Conservation (phyloP, 2,797 vertebrate genomes). For the Chlorospingus flavigularis region DNA sequence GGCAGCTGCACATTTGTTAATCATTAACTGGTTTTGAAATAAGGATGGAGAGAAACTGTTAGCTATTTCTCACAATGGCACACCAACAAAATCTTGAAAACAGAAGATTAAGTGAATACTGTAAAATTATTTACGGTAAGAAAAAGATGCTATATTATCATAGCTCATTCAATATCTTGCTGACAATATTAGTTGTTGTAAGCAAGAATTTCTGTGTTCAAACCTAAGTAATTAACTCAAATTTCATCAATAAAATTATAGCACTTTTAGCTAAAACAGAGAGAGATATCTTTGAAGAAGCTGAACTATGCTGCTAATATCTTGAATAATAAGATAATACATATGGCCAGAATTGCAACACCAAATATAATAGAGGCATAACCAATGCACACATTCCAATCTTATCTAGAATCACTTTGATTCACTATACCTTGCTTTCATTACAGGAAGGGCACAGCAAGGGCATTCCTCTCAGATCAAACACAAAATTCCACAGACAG, state of each 20-base stretch:
- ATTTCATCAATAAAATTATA: conserved; percentile 28
- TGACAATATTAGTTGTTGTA: conserved; percentile 72
- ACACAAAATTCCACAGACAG: conserved; percentile 66
- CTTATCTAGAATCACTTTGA: conserved; percentile 69
- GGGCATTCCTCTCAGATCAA: conserved; percentile 65
- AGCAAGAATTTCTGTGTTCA: conserved; percentile 74
- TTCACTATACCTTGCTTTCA: conserved; percentile 67
- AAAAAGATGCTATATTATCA: conserved; percentile 58
- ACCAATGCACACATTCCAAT: conserved; percentile 60
- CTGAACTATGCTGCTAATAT: conserved; percentile 1
- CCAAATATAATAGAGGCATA: conserved; percentile 30
- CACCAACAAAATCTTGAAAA: not conserved
- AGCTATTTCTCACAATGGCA: not conserved
- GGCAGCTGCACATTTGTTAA: conserved; percentile 64
- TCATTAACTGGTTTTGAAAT: conserved; percentile 59
- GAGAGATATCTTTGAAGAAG: not conserved
- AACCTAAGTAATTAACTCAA: conserved; percentile 71
- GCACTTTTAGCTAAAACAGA: conserved; percentile 28
- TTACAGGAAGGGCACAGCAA: conserved; percentile 71
- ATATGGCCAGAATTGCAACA: not conserved
- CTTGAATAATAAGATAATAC: conserved; percentile 25
- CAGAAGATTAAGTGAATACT: conserved; percentile 39
- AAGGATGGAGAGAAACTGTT: not conserved
- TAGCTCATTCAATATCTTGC: conserved; percentile 73
- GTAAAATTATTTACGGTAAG: not conserved